Conservation (phyloP, 2,113 vertebrate species). For the Eulemur rufifrons region DNA sequence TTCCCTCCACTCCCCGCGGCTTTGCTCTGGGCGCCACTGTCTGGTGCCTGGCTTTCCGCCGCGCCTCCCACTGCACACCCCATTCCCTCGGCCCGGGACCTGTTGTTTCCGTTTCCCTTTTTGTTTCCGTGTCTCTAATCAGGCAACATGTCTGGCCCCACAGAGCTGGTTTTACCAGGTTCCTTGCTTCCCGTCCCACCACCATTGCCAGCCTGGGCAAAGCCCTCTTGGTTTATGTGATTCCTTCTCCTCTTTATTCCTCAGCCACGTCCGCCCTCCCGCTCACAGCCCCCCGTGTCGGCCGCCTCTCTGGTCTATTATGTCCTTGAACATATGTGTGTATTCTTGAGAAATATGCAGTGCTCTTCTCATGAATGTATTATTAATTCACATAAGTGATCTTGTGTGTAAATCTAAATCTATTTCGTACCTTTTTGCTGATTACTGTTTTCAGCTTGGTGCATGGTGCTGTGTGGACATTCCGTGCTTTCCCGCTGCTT, state of each 20-base stretch:
- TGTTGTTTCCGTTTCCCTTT: not conserved
- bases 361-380: not conserved
- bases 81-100: not conserved
- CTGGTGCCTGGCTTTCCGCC: too few relatives aligned
- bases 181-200: not conserved
- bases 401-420: not conserved
- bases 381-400: not conserved
- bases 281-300: not conserved
- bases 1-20: not conserved
- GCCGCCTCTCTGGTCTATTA: not conserved
- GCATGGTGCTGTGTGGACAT: not conserved
- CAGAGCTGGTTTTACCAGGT: not conserved
- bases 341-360: not conserved
- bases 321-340: not conserved
- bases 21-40: not conserved
- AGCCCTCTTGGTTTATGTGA: not conserved
- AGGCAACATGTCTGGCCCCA: not conserved
- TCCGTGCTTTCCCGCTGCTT: not conserved
- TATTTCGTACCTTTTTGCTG: not conserved
- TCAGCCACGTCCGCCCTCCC: not conserved
- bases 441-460: not conserved
- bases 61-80: not conserved
- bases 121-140: not conserved
- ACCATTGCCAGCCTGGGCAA: not conserved
- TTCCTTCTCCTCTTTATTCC: not conserved